Evolutionary conservation across 2,113 vertebrate species (phyloP).

Genomic region (Hyperoodon ampullatus): DNA sequence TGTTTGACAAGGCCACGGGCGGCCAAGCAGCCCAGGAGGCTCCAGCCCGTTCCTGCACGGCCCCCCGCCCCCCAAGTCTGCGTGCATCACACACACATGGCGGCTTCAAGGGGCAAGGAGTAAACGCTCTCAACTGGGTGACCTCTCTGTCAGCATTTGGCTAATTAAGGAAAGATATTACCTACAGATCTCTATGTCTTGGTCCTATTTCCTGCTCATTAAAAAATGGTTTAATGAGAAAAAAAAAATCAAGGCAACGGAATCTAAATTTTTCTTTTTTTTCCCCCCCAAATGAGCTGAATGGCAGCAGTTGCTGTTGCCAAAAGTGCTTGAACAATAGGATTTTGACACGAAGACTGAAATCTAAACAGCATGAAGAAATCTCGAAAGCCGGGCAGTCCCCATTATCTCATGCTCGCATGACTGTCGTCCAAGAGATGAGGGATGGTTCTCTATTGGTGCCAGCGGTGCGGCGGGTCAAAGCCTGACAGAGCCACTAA

Average conservation of each 20-base stretch:
- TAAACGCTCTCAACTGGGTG: background rate
- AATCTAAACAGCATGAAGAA: conserved; percentile 77
- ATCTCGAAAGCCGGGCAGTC: conserved; percentile 60
- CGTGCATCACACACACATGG: background rate
- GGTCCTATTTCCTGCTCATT: conserved; percentile 51
- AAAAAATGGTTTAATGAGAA: conserved; percentile 39
- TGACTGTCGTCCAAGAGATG: conserved; percentile 63
- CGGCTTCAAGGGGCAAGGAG: background rate
- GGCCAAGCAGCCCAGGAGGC: background rate
- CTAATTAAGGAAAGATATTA: conserved; percentile 58
- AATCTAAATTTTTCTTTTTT: conserved; percentile 46
- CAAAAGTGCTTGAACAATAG: conserved; percentile 65
- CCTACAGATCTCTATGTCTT: background rate
- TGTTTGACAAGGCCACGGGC: background rate
- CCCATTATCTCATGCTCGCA: conserved; percentile 71
- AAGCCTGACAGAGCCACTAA: conserved; percentile 55
- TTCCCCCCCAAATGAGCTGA: conserved; percentile 33
- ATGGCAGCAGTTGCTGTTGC: conserved; percentile 46
- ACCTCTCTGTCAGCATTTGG: conserved; percentile 14
- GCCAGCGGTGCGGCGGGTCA: conserved; percentile 53
- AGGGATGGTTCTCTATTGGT: conserved; percentile 70
- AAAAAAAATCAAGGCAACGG: conserved; percentile 47
- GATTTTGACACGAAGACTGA: conserved; percentile 71
- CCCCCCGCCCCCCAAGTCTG: background rate
- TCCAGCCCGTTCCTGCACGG: background rate